These are phyloP conservation scores for Merops nubicus DNA, from an alignment of 2,113 vertebrate genomes.

Conservation along the genomic window DNA sequence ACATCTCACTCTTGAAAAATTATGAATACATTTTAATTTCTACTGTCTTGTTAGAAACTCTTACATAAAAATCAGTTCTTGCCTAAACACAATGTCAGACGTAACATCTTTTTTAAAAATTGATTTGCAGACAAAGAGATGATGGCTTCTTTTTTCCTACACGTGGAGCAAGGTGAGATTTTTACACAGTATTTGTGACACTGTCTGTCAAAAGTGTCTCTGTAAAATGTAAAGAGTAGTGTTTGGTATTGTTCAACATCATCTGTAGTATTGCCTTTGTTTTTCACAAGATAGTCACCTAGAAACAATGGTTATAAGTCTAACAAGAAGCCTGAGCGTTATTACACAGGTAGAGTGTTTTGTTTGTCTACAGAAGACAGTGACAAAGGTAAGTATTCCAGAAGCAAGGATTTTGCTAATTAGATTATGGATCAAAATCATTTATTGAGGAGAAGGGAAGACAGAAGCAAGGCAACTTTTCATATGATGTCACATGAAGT, in stretches of 20 bases:
- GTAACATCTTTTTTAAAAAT: constrained; percentile 9
- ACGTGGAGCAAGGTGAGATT: background rate
- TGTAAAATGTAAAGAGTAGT: background rate
- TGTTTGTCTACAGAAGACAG: background rate
- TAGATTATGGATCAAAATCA: background rate
- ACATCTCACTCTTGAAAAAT: constrained; percentile 2
- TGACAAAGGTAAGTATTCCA: background rate
- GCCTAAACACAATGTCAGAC: background rate
- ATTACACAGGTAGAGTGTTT: background rate
- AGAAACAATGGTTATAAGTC: rapidly evolving
- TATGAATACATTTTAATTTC: constrained; percentile 40
- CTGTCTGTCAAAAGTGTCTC: background rate
- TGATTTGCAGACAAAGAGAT: background rate
- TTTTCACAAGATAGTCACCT: background rate
- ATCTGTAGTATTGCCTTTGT: background rate
- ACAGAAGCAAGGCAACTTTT: background rate
- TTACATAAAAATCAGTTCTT: background rate
- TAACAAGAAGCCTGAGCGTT: background rate
- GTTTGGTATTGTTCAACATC: background rate
- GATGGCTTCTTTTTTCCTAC: background rate
- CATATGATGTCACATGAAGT: background rate
- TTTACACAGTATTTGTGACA: background rate
- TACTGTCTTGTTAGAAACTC: constrained; percentile 7
- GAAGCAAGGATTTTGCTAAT: background rate
- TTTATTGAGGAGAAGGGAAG: background rate